Percentiles rank a stretch among this genome's conserved stretches.
These are phyloP conservation scores for Pelmatolapia mariae DNA, from an alignment of 2,113 vertebrate genomes.

Conservation along the genomic window DNA sequence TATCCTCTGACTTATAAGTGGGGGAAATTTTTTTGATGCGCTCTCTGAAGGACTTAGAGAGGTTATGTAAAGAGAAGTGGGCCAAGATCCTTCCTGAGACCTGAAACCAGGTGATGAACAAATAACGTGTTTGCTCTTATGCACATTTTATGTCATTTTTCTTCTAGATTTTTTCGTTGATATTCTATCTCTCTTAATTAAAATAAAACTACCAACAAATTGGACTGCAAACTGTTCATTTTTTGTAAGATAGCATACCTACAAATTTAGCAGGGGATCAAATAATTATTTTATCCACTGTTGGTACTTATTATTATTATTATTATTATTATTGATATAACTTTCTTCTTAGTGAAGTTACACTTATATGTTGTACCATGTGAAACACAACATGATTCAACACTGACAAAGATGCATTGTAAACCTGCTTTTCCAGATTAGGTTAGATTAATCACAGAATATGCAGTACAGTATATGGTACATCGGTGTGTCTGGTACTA, in stretches of 20 bases:
- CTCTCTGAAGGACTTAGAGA: neutral
- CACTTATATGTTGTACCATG: neutral
- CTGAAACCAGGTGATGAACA: neutral
- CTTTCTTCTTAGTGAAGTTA: neutral
- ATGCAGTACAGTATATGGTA: neutral
- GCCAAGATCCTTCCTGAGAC: neutral
- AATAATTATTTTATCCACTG: neutral
- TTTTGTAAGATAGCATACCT: neutral
- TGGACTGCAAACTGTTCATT: neutral
- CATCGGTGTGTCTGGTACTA: neutral
- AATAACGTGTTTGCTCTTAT: neutral
- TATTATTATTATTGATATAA: neutral
- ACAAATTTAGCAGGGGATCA: neutral
- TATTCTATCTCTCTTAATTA: neutral
- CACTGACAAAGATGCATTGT: neutral
- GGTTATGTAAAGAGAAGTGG: neutral
- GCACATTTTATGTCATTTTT: neutral
- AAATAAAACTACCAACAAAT: neutral
- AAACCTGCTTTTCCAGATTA: neutral
- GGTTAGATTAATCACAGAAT: neutral
- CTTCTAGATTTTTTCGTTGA: neutral
- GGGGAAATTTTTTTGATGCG: fast-evolving
- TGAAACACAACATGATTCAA: neutral
- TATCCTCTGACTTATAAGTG: neutral
- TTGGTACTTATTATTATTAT: neutral